phyloP scores from a whole-genome alignment of 2,797 vertebrate genomes.

The Lagodon rhomboides region DNA sequence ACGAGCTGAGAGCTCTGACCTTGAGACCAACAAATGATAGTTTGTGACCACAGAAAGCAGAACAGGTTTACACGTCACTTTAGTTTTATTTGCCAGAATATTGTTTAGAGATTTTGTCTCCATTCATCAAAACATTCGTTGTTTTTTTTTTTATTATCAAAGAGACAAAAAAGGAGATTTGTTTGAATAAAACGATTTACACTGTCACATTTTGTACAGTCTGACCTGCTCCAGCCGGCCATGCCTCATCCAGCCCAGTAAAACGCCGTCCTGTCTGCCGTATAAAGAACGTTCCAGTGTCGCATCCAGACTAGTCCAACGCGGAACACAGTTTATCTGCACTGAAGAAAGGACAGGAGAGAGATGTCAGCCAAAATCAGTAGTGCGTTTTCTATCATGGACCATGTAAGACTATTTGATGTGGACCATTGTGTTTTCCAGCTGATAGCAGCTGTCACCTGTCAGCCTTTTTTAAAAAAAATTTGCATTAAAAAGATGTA shows the following conservation, averaged over 20 bases:
- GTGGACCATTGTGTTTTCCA: too few species aligned
- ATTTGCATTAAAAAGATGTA: too few species aligned
- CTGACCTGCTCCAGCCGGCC: slow-evolving; percentile 80
- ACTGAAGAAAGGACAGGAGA: slow-evolving; percentile 66
- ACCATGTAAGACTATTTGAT: too few species aligned
- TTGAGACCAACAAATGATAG: slow-evolving; percentile 49
- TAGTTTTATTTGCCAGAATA: not conserved
- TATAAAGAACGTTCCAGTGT: slow-evolving; percentile 74
- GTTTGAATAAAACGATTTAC: not conserved
- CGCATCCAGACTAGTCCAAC: slow-evolving; percentile 76
- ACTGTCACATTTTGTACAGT: not conserved
- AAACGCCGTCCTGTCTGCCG: slow-evolving; percentile 73
- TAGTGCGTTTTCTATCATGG: too few species aligned
- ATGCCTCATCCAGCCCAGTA: slow-evolving; percentile 84
- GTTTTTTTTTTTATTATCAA: not conserved
- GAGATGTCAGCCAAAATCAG: slow-evolving; percentile 2
- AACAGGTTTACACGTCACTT: not conserved
- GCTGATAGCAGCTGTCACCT: too few species aligned
- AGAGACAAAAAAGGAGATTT: too few species aligned
- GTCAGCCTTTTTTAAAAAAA: too few species aligned
- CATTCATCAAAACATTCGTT: too few species aligned
- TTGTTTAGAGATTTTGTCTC: not conserved
- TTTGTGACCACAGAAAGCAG: not conserved
- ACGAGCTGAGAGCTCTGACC: slow-evolving; percentile 81
- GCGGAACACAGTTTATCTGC: slow-evolving; percentile 78